phyloP scores from a whole-genome alignment of 2,888 invertebrate genomes.

The Seladonia tumulorum region DNA sequence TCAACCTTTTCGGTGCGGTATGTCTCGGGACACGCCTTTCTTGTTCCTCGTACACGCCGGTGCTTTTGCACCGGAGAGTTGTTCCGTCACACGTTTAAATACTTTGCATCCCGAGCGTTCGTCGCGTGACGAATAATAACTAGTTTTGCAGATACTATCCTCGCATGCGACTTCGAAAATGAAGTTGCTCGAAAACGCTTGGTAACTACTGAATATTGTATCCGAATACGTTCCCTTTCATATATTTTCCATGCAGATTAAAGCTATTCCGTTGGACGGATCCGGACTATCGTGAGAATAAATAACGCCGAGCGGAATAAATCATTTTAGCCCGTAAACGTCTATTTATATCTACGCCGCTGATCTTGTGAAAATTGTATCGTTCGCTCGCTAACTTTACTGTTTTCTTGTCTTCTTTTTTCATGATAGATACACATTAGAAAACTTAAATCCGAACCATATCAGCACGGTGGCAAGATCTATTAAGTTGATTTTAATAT shows the following conservation, averaged over 20 bases:
- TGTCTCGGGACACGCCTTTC: conserved; percentile 57
- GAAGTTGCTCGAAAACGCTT: conserved; percentile 12
- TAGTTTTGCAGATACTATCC: neutral
- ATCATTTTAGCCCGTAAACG: neutral
- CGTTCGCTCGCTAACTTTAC: neutral
- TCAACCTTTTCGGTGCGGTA: conserved; percentile 58
- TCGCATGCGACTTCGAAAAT: conserved; percentile 8
- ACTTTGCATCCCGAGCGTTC: conserved; percentile 31
- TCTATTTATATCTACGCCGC: neutral
- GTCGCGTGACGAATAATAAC: conserved; percentile 22
- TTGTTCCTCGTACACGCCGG: conserved; percentile 39
- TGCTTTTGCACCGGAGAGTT: conserved; percentile 26
- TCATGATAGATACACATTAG: neutral
- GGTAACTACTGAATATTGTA: neutral
- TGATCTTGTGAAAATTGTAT: neutral
- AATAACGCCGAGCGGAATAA: neutral
- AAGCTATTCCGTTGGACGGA: neutral
- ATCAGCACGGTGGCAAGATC: too few species aligned
- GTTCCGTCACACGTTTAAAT: conserved; percentile 50
- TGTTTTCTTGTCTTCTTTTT: too few species aligned
- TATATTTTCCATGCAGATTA: neutral
- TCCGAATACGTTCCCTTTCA: neutral
- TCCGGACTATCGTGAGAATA: neutral
- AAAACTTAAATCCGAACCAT: too few species aligned
- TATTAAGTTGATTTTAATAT: too few species aligned